Evolutionary conservation across 2,113 vertebrate species (phyloP), one percentile per base, ranked within the genome.

Genomic region (Globicephala melas): DNA sequence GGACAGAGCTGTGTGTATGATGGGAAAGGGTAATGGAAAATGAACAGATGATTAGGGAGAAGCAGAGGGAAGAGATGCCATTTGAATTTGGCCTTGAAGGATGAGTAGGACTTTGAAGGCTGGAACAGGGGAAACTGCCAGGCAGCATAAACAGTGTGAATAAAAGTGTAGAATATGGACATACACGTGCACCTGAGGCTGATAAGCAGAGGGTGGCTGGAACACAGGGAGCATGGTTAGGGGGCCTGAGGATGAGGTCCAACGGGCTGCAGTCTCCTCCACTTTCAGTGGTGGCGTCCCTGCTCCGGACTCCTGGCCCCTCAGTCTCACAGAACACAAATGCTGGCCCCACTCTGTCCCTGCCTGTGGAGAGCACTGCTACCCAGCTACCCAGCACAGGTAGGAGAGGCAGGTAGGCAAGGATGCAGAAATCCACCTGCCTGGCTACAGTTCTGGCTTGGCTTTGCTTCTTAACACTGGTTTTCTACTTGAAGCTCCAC

Each of bases 221-320:
- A n/a, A 8, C 4, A 14, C 0, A 44, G 38, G 21, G 2, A 50
- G 6, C 7, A 1, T 14, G 5, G 12, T 7, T 6, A 93, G 33
- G 36, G 1, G 14, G 28, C 25, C 18, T 65, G 18, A 12, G 38
- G 8, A 7, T 58, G 58, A 62, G 20, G 25, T 12, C 58, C 25
- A 8, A 0, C 0, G 20, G 17, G 12, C 5, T 44, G 28, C 25
- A 89, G 15, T 33, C 10, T 58, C 4, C 53, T 89, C 33, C 3
- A 6, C 18, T 81, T n/a, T 31, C 28, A 31, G 17, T 2, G 21
- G 18, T 25, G 31, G n/a, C 11, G 2, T 36, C 33, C 36, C 25
- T 79, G 36, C 23, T 77, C 26, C n/a, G 3, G 28, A 25, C 1
- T 25, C 21, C 20, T 2, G 13, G 8, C 0, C 17, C 63, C 65